A percentile compares a stretch with the other conserved stretches of the same genome.
These are phyloP conservation scores for Salvator merianae DNA, from an alignment of 2,113 vertebrate species.

Conservation along the genomic window DNA sequence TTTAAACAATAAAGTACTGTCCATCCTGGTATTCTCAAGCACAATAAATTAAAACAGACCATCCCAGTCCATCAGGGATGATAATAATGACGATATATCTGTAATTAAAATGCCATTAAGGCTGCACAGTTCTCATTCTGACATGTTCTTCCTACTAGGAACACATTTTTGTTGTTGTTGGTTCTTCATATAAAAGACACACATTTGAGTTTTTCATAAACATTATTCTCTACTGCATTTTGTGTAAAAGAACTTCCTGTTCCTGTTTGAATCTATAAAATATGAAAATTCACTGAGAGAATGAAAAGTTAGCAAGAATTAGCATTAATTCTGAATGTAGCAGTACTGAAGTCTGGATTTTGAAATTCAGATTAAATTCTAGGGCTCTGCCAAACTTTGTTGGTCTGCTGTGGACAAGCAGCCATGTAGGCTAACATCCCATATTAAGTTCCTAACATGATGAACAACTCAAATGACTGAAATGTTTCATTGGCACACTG, in stretches of 20 bases:
- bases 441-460: too few species aligned
- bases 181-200: constrained; percentile 9
- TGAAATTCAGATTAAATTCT: neutral
- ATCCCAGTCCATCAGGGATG: neutral
- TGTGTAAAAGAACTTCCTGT: neutral
- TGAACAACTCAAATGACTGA: too few species aligned
- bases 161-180: neutral
- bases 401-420: neutral
- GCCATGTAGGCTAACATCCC: too few species aligned
- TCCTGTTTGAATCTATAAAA: neutral
- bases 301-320: neutral
- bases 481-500: too few species aligned
- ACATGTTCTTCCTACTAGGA: constrained; percentile 7
- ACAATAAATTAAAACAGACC: neutral
- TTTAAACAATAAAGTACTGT: neutral
- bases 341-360: neutral
- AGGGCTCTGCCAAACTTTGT: neutral
- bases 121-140: neutral
- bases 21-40: neutral
- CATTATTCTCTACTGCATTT: neutral
- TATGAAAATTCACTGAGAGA: neutral
- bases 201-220: neutral
- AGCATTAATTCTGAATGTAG: neutral
- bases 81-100: neutral
- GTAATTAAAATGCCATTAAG: constrained; percentile 18